Evolutionary conservation across 2,888 invertebrate species (phyloP), one percentile per base, ranked within the genome.

Genomic region (Volucella zonaria): DNA sequence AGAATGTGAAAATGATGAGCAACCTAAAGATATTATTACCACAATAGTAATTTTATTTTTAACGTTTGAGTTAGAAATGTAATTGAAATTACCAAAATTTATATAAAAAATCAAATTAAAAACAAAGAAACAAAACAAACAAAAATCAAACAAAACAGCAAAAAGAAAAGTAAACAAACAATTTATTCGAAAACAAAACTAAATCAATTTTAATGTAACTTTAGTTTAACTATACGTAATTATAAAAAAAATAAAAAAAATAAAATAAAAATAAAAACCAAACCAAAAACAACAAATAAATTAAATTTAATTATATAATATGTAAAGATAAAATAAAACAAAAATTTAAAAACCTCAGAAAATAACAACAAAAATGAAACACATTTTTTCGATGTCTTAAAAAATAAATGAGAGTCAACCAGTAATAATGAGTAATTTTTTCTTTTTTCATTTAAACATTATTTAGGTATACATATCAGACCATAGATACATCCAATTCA

Each of bases 291-390:
- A 75, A 66, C 43, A 49, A 68, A 51, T 68, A 64, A 79, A 70
- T 68, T 79, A 70, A 78, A 82, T 71, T 78, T 78, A 82, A 83
- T 82, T 86, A 85, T 86, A 31, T 80, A 86, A 83, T 67, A 71
- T 86, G 79, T 86, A 82, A 78, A 31, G 86, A 70, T 54, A 81
- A 76, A 80, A 61, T 12, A 59, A 54, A 59, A 79, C 82, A 78
- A 82, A 76, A 68, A 62, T 59, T 38, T 68, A 68, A 31, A 31
- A 31, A 31, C 31, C 62, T 81, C 54, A 74, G 62, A 66, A 11
- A 68, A 62, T 9, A 59, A 59, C 45, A 82, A 67, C 73, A 74
- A 68, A 78, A 51, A 59, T 52, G 49, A 79, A 87, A 83, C 81
- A 79, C 64, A 77, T 73, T 86, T 86, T 75, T 85, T 82, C 82